Conservation (phyloP, 2,797 vertebrate genomes). For the Crenichthys baileyi region DNA sequence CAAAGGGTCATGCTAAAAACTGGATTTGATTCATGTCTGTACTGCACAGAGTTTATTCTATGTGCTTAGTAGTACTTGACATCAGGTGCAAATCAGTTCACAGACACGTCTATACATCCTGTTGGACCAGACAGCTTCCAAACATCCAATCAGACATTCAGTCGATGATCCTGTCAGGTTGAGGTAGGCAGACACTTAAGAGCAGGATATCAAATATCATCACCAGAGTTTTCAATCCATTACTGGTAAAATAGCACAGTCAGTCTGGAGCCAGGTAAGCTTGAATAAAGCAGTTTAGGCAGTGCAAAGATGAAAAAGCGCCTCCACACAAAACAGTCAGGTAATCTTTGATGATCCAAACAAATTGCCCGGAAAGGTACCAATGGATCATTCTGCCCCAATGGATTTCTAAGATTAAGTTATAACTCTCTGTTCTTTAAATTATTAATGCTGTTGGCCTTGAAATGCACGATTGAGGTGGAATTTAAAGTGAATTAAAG, state of each 20-base stretch:
- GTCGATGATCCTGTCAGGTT: conserved; percentile 36
- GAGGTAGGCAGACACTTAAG: conserved; percentile 38
- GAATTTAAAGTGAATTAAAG: conserved; percentile 16
- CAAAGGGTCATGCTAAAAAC: background rate
- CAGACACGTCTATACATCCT: conserved; percentile 33
- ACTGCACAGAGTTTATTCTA: conserved; percentile 35
- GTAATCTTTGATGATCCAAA: conserved; percentile 42
- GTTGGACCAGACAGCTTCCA: conserved; percentile 24
- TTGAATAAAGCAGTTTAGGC: conserved; percentile 24
- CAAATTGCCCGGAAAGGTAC: conserved; percentile 26
- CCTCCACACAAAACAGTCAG: conserved; percentile 32
- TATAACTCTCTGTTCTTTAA: conserved; percentile 18
- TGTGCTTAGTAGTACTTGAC: conserved; percentile 45
- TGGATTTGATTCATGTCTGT: background rate
- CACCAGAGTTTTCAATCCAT: conserved; percentile 38
- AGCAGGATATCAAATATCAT: conserved; percentile 58
- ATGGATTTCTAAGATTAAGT: conserved; percentile 25
- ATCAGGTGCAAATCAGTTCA: conserved; percentile 41
- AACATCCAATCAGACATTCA: conserved; percentile 53
- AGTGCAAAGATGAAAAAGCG: conserved; percentile 29
- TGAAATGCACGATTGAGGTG: conserved; percentile 6
- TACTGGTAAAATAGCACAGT: conserved; percentile 51
- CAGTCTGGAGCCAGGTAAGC: conserved; percentile 49
- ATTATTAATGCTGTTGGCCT: conserved; percentile 11
- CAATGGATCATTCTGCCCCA: conserved; percentile 5